Percentiles rank a stretch among this genome's conserved stretches.
Evolutionary conservation across 2,888 invertebrate genomes (phyloP).

Genomic region (Papilio gigon): DNA sequence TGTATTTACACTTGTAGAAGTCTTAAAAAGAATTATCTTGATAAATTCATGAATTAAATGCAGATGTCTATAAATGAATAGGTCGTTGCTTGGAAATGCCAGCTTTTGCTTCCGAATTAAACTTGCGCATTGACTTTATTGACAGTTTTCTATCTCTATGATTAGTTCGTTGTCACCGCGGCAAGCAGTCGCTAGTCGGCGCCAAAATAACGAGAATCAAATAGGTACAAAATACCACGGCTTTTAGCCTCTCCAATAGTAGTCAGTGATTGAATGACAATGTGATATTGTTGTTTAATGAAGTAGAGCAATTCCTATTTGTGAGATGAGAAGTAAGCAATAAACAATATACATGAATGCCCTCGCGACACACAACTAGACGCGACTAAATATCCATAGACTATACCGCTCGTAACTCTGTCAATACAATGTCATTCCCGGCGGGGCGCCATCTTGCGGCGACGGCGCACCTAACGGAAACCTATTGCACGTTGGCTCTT

Average conservation of each 20-base stretch:
- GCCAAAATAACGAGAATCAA: too few relatives aligned
- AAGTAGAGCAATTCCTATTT: neutral
- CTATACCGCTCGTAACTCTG: conserved; percentile 31
- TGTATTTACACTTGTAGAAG: neutral
- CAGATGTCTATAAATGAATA: too few relatives aligned
- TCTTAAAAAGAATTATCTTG: neutral
- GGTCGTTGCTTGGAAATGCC: too few relatives aligned
- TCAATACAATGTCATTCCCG: conserved; percentile 24
- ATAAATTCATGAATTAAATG: neutral
- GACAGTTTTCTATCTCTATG: too few relatives aligned
- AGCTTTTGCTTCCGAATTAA: too few relatives aligned
- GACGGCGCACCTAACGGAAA: conserved; percentile 23
- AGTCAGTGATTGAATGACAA: neutral
- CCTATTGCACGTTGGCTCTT: neutral
- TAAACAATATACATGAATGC: conserved; percentile 2
- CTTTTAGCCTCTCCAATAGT: too few relatives aligned
- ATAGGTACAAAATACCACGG: too few relatives aligned
- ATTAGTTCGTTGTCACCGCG: too few relatives aligned
- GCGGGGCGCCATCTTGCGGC: conserved; percentile 22
- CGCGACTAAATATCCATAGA: conserved; percentile 17
- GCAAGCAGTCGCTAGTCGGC: too few relatives aligned
- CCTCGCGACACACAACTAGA: neutral
- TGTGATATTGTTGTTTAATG: neutral
- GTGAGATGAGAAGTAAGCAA: neutral
- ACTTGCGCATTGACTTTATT: too few relatives aligned